These are phyloP conservation scores for Heliconius charithonia DNA, from an alignment of 2,888 invertebrate genomes.

Conservation along the genomic window DNA sequence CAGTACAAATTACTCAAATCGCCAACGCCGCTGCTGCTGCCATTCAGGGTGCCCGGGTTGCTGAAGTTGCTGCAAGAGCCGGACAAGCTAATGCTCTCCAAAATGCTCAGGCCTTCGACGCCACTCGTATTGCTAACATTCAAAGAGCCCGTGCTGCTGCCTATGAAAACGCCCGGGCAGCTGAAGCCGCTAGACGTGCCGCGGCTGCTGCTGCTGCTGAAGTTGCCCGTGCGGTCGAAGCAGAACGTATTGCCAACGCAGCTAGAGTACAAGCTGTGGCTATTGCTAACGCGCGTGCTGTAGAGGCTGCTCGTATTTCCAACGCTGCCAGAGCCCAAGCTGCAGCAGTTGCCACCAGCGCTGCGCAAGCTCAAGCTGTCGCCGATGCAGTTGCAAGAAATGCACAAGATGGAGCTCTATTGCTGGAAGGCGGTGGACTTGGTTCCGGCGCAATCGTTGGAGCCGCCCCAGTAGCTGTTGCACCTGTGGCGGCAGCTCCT, in stretches of 20 bases:
- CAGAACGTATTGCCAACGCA: conserved; percentile 73
- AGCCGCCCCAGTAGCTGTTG: conserved; percentile 48
- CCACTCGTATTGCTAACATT: conserved; percentile 72
- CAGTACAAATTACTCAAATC: conserved; percentile 73
- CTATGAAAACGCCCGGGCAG: conserved; percentile 73
- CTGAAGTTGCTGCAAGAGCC: conserved; percentile 74
- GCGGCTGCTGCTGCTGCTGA: conserved; percentile 65
- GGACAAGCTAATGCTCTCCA: conserved; percentile 73
- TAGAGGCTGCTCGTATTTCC: conserved; percentile 76
- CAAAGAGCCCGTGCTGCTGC: conserved; percentile 78
- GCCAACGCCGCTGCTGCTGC: conserved; percentile 76
- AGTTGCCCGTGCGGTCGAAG: conserved; percentile 66
- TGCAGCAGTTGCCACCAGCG: conserved; percentile 65
- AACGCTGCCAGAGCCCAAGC: conserved; percentile 69
- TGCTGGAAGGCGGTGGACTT: conserved; percentile 57
- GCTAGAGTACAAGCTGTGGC: conserved; percentile 75
- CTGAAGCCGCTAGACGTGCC: conserved; percentile 73
- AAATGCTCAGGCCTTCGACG: conserved; percentile 76
- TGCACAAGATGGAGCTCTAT: conserved; percentile 67
- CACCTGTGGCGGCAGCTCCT: conserved; percentile 33
- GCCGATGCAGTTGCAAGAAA: conserved; percentile 70
- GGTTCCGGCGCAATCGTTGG: conserved; percentile 25
- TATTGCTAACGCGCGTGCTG: conserved; percentile 75
- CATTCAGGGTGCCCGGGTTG: conserved; percentile 74
- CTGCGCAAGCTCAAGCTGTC: conserved; percentile 70